Conservation (phyloP, 2,797 vertebrate species). For the Scolopax bukidnonensis region DNA sequence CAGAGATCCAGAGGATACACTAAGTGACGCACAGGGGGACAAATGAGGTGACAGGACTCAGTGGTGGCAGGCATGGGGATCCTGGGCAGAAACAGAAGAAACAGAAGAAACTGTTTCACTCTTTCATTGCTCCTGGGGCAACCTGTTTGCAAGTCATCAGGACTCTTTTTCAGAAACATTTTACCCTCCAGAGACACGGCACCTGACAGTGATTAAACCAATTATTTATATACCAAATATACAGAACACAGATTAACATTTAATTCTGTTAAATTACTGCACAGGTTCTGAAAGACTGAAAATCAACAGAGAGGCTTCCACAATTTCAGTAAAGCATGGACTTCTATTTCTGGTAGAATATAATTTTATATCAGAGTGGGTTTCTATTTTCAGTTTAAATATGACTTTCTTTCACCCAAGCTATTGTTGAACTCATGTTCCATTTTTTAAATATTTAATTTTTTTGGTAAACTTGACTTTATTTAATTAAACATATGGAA, state of each 20-base stretch:
- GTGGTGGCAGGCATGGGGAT: not conserved
- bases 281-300: not conserved
- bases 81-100: not conserved
- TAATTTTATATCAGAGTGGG: not conserved
- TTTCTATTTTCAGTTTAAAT: not conserved
- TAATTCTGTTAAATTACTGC: not conserved
- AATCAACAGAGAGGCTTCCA: not conserved
- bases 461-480: not conserved
- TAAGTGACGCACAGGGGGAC: accelerated
- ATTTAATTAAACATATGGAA: not conserved
- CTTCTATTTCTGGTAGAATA: not conserved
- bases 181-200: not conserved
- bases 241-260: not conserved
- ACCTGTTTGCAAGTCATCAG: not conserved
- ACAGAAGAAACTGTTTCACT: not conserved
- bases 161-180: not conserved
- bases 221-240: not conserved
- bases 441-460: not conserved
- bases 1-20: accelerated
- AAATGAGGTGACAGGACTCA: not conserved
- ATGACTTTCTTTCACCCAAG: not conserved
- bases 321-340: not conserved
- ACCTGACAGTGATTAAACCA: not conserved
- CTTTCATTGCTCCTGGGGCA: not conserved
- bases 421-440: not conserved